Base-by-base conservation (phyloP, 1,140 invertebrate species). In the Polyergus mexicanus region DNA sequence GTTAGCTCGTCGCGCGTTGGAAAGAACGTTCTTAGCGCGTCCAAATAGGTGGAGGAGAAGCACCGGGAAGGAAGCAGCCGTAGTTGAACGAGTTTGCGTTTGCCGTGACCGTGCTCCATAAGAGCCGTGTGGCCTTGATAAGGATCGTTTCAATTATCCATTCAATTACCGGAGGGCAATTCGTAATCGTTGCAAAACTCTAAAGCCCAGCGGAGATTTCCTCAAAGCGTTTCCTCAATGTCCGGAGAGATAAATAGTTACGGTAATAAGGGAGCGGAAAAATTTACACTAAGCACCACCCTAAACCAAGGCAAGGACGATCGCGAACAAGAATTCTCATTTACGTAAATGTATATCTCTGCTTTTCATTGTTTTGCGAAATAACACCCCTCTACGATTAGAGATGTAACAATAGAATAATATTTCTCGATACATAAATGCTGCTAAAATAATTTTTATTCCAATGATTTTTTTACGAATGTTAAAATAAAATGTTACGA, bases 61-160 rank as follows among this genome's bases (percentile, higher is more conserved):
- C 35, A 51, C 72, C 32, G 54, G 32, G 56, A 38, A 76, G 74
- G 58, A 76, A 76, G 74, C 35, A 60, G 69, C 81, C 77, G 58
- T 81, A 47, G 68, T 60, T 89, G 86, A 90, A 89, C 89, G 86
- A 92, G 90, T 60, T 90, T 74, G 88, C 87, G 88, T 92, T 92
- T 93, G 91, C 89, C 92, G 92, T 92, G 91, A 90, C 90, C 92
- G 87, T 89, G 84, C 86, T 85, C 91, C 92, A 90, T 93, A 93
- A 93, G 90, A 92, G 86, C 85, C 87, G 47, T 13, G 88, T 86
- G 90, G 85, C 88, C 87, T 90, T 81, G 92, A 93, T 92, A 92
- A 92, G 87, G 89, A 93, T 92, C 92, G 90, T 91, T 93, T 92
- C 92, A 92, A 93, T 93, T 93, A 92, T 90, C 92, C 89, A 91